Evolutionary conservation across 2,797 vertebrate species (phyloP).

Genomic region (Tragopan temminckii): DNA sequence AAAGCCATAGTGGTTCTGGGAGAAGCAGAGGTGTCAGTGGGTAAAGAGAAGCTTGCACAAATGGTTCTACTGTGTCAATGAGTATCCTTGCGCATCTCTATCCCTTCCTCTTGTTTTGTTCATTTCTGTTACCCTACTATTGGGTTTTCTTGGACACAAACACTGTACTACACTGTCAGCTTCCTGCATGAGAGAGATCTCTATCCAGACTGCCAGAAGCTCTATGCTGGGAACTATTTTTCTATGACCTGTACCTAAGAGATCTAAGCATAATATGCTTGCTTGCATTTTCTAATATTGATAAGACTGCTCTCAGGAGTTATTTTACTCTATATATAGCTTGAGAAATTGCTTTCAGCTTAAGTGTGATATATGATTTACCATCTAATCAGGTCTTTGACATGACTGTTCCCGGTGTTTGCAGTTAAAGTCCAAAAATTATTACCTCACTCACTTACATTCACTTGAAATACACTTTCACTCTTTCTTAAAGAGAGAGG

Average conservation of each 20-base stretch:
- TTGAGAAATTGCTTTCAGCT: background rate
- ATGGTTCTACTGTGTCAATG: background rate
- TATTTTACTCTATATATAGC: background rate
- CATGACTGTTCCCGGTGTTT: background rate
- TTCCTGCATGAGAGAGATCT: background rate
- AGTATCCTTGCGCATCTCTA: background rate
- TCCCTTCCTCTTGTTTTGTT: background rate
- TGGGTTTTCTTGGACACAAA: background rate
- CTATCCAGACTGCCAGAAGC: background rate
- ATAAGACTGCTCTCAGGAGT: background rate
- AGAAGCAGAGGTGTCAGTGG: background rate
- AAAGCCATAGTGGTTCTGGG: background rate
- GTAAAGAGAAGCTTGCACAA: background rate
- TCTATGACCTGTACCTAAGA: background rate
- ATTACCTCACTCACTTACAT: background rate
- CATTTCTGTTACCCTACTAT: background rate
- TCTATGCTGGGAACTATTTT: background rate
- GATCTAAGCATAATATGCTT: background rate
- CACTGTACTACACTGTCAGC: accelerated
- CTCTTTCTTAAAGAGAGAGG: background rate
- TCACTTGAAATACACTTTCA: background rate
- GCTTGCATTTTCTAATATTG: background rate
- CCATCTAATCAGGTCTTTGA: background rate
- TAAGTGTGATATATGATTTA: background rate
- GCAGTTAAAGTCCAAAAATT: background rate